Percentiles rank a stretch among this genome's conserved stretches.
Conservation (phyloP, 2,797 vertebrate genomes). For the Decapterus maruadsi region DNA sequence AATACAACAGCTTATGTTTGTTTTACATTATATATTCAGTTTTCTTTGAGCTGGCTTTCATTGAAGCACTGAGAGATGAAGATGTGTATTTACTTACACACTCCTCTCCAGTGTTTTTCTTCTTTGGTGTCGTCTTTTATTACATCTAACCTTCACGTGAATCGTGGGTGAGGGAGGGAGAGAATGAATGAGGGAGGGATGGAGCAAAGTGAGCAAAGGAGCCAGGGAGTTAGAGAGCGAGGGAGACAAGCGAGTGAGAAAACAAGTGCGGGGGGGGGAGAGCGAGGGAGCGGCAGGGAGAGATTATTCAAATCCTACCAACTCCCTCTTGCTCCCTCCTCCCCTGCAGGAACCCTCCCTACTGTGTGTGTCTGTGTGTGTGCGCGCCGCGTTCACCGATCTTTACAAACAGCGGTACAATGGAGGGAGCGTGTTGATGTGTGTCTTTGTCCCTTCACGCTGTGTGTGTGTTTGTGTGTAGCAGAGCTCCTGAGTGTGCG, state of each 20-base stretch:
- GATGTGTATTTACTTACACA: neutral
- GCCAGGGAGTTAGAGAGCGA: neutral
- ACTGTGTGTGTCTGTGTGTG: conserved; percentile 30
- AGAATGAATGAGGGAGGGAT: neutral
- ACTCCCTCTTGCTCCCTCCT: conserved; percentile 41
- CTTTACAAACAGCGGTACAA: conserved; percentile 23
- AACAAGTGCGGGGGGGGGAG: neutral
- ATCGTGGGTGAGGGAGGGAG: conserved; percentile 3
- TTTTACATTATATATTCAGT: too few species aligned
- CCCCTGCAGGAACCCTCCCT: conserved; percentile 48
- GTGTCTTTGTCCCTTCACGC: conserved; percentile 35
- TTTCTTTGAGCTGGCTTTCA: too few species aligned
- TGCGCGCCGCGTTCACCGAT: conserved; percentile 9
- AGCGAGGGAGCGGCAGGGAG: neutral
- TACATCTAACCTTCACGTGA: conserved; percentile 18
- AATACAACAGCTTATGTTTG: too few species aligned
- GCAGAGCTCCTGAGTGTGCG: too few species aligned
- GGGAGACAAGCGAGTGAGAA: neutral
- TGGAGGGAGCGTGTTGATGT: conserved; percentile 9
- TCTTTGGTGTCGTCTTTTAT: neutral
- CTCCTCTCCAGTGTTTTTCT: neutral
- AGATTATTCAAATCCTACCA: conserved; percentile 66
- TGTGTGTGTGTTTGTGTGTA: neutral
- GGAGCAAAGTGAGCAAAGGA: neutral
- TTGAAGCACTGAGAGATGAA: too few species aligned